Evolutionary conservation across 2,113 vertebrate species (phyloP), one percentile per base, ranked within the genome.

Genomic region (Sylvilagus bachmani): DNA sequence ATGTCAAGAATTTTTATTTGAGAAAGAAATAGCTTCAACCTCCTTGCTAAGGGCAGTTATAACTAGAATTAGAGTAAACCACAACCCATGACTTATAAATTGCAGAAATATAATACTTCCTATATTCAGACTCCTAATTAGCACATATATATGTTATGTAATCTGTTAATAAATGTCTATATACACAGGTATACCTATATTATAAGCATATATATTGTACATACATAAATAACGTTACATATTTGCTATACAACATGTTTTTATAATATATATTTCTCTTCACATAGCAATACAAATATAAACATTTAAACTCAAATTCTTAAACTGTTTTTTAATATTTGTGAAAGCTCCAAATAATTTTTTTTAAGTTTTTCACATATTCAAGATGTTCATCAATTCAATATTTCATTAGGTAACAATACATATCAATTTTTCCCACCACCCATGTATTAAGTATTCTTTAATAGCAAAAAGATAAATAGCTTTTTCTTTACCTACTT

Each of bases 251-350:
- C 29, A 64, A 10, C 21, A 78, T 31, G 31, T 67, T 5, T 53
- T 51, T 73, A 14, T 93, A 55, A 51, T 62, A 58, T 53, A 22
- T 86, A 61, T 77, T 3, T 82, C 10, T 85, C n/a, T 71, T 9
- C 74, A 8, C 74, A 33, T 90, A 44, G 62, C 2, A 75, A 36
- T 85, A 67, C 1, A 93, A 58, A 79, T 85, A 69, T 49, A 82
- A 92, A 89, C 21, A 66, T 90, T 82, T 95, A 84, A 78, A 90
- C 51, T 91, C 58, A 74, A 81, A 92, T 69, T 86, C 11, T 4
- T 77, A 67, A n/a, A 79, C 25, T 84, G 44, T 94, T 64, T 93
- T 73, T 95, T 89, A 93, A 86, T 75, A 93, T 95, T 97, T 92
- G 13, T 90, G 83, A 96, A 92, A 29, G 1, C 21, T 78, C 17